Percentiles rank a stretch among this genome's conserved stretches.
phyloP scores from a whole-genome alignment of 2,113 vertebrate genomes.

The Pluvianellus socialis region DNA sequence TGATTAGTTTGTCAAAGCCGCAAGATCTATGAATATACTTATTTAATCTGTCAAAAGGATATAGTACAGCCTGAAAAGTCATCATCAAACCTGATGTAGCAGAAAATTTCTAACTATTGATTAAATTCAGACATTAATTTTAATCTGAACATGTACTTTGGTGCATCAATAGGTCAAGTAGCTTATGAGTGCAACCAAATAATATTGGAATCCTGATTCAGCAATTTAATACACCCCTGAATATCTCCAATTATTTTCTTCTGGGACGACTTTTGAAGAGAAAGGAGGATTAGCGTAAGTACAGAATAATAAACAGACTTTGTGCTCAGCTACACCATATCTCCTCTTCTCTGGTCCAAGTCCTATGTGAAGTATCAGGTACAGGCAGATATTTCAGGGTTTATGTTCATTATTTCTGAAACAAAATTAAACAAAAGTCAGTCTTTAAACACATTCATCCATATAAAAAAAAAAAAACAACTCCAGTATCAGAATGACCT shows the following conservation, averaged over 20 bases:
- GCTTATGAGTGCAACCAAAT: neutral
- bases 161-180: conserved; percentile 32
- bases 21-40: conserved; percentile 47
- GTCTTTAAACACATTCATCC: neutral
- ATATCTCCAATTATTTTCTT: neutral
- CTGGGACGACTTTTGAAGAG: neutral
- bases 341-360: neutral
- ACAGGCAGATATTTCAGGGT: neutral
- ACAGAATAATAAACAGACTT: neutral
- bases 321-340: neutral
- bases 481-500: neutral
- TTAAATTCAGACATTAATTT: conserved; percentile 25
- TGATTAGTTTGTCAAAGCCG: conserved; percentile 59
- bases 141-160: neutral
- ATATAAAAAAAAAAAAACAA: neutral
- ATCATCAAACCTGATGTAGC: conserved; percentile 53
- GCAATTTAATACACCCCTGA: neutral
- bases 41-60: conserved; percentile 47
- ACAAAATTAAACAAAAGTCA: neutral
- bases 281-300: neutral
- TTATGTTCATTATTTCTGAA: neutral
- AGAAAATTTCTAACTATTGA: conserved; percentile 56
- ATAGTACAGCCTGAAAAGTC: conserved; percentile 29
- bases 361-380: neutral
- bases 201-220: neutral